Percentiles rank a stretch among this genome's conserved stretches.
Conservation (phyloP, 2,797 vertebrate species). For the Todus mexicanus region DNA sequence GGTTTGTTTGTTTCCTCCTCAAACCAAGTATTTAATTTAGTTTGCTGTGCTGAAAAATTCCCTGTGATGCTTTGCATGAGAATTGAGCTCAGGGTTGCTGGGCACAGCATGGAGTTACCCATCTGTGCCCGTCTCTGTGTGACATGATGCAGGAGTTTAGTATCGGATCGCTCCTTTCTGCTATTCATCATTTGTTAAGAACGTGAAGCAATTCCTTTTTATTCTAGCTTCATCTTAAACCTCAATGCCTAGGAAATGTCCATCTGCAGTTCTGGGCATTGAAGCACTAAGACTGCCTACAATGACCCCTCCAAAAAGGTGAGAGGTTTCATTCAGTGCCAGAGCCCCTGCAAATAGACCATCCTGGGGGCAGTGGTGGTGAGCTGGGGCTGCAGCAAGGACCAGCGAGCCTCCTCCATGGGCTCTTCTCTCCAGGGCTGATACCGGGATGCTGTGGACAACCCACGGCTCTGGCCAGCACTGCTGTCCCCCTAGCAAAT, state of each 20-base stretch:
- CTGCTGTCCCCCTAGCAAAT: not conserved
- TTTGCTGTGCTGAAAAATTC: not conserved
- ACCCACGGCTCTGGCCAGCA: not conserved
- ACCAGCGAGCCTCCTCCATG: rapidly evolving
- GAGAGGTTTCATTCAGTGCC: not conserved
- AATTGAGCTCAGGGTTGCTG: not conserved
- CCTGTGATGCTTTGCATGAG: not conserved
- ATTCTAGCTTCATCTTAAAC: not conserved
- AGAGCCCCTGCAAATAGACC: not conserved
- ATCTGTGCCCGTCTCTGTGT: not conserved
- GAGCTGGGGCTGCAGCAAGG: not conserved
- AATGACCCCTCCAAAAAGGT: not conserved
- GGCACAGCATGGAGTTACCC: rapidly evolving
- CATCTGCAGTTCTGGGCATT: not conserved
- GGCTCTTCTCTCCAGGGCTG: not conserved
- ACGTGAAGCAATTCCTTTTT: not conserved
- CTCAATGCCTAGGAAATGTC: not conserved
- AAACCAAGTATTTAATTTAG: not conserved
- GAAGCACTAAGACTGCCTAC: not conserved
- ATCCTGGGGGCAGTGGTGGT: rapidly evolving
- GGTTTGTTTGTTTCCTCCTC: not conserved
- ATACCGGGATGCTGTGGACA: not conserved
- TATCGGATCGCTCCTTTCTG: not conserved
- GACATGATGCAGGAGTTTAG: not conserved
- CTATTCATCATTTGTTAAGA: not conserved